Base-by-base conservation (phyloP, 2,888 invertebrate species). In the Cephus runcator region DNA sequence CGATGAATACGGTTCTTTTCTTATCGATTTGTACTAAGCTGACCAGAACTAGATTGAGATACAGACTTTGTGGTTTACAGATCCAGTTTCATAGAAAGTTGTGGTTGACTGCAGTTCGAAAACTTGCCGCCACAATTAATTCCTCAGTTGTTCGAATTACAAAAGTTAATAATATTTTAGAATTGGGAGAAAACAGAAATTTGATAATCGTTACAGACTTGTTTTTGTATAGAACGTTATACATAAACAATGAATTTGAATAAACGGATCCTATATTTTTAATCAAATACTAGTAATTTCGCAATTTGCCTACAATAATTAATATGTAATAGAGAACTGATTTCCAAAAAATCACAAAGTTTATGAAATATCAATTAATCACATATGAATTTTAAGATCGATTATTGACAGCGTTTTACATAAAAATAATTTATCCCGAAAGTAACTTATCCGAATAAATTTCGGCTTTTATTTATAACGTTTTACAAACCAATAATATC, bases 401-500 rank as follows among this genome's bases (percentile, higher is more conserved):
- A 56, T 56, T 56, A 56, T 23, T 23, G 56, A 56, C 23, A 56
- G 23, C 6, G 2, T 56, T 56, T 56, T 2, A 56, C 6, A 40
- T 4, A 23, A 56, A 56, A 56, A 56, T 56, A 56, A 1, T 56
- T 56, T 56, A 23, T 23, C 56, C 56, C 56, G 6, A 56, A 23
- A 23, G 9, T 56, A 56, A 56, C 6, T 6, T 56, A 23, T 56
- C 9, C 23, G 9, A 23, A 56, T 9, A 23, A 56, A 23, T 56
- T 23, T 23, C 56, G 9, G 23, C 23, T 23, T 56, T 23, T 56
- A 56, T 23, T 56, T 15, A 56, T 9, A 56, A 15, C 2, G 9
- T 56, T 15, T 71, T 33, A 31, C 36, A 33, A 80, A 88, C 85
- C 88, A 79, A 87, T 85, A 77, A 84, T 84, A 75, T 85, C 87